Base-by-base conservation (phyloP, 2,797 vertebrate species). In the Cossypha heuglini region DNA sequence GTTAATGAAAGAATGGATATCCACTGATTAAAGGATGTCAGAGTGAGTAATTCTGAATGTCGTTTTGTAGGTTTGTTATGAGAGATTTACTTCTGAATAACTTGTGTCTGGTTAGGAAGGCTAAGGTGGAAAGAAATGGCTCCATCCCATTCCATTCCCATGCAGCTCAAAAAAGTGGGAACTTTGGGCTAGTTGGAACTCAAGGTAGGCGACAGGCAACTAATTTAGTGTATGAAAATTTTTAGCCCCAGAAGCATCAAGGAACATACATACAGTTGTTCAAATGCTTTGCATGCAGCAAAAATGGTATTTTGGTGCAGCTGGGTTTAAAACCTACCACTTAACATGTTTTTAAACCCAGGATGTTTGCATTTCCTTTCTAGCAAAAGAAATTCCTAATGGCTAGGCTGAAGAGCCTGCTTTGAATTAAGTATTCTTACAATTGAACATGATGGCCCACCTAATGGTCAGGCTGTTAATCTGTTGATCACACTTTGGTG, bases 11-110 rank as follows among this genome's bases (percentile, higher is more conserved):
- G 31, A 96, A 91, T 74, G 45, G 88, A 66, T 86, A 94, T 64
- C 62, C 55, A 59, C 67, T 93, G 83, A 96, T 96, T 90, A 96
- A 96, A 96, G 40, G 40, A 14, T 64, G 86, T 95, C 91, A 94
- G 67, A 96, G 91, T 71, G 26, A 75, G 16, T 91, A 93, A 95
- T 95, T 95, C 87, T 58, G 77, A n/a, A 42, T 77, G 37, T 57
- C n/a, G 79, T 69, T 76, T 54, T 76, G 31, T 58, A 84, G 31
- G 35, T 45, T 73, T 94, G 33, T 66, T 48, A 35, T 49, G 28
- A 59, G 61, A 40, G 21, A 28, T 61, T 66, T 59, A n/a, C 35
- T 45, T 43, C 13, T 38, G 43, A 40, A 76, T 86, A 73, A 29
- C 3, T 8, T 73, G 20, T 58, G 25, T 59, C 42, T 84, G 48